A percentile compares a stretch with the other conserved stretches of the same genome.
Conservation (phyloP, 2,113 vertebrate genomes). For the Atherinomorus stipes region DNA sequence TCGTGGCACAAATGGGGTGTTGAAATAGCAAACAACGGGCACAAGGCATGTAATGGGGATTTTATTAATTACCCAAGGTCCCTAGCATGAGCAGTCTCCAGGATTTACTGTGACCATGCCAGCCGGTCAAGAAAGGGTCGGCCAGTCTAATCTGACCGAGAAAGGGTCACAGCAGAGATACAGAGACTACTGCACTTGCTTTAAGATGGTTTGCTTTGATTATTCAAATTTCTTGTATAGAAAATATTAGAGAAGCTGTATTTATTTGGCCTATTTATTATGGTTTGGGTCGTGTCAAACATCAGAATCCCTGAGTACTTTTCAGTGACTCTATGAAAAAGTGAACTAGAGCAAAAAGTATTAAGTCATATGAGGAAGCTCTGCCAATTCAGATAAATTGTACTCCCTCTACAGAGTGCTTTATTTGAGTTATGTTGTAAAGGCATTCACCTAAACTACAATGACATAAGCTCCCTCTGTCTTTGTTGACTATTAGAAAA, state of each 20-base stretch:
- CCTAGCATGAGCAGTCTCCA: conserved; percentile 76
- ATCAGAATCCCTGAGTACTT: not conserved
- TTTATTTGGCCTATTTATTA: conserved; percentile 12
- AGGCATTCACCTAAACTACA: conserved; percentile 39
- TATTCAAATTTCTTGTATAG: not conserved
- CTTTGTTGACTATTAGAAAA: conserved; percentile 69
- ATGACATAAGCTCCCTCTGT: conserved; percentile 46
- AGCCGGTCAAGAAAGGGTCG: conserved; percentile 73
- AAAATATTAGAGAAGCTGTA: conserved; percentile 2
- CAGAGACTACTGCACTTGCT: conserved; percentile 28
- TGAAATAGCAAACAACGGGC: conserved; percentile 90
- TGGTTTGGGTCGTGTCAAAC: not conserved
- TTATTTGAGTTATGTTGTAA: conserved; percentile 18
- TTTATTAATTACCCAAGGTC: conserved; percentile 86
- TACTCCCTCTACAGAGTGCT: conserved; percentile 1
- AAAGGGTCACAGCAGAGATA: conserved; percentile 69
- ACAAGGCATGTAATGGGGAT: conserved; percentile 88
- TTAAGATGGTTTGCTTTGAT: conserved; percentile 38
- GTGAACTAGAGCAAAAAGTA: not conserved
- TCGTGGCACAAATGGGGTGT: conserved; percentile 89
- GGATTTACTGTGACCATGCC: conserved; percentile 84
- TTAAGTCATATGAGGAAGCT: not conserved
- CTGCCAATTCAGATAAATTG: conserved; percentile 20
- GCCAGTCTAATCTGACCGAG: conserved; percentile 68
- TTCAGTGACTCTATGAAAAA: conserved; percentile 5